A percentile compares a stretch with the other conserved stretches of the same genome.
phyloP scores from a whole-genome alignment of 1,140 invertebrate genomes.

The Drosophila pachea region DNA sequence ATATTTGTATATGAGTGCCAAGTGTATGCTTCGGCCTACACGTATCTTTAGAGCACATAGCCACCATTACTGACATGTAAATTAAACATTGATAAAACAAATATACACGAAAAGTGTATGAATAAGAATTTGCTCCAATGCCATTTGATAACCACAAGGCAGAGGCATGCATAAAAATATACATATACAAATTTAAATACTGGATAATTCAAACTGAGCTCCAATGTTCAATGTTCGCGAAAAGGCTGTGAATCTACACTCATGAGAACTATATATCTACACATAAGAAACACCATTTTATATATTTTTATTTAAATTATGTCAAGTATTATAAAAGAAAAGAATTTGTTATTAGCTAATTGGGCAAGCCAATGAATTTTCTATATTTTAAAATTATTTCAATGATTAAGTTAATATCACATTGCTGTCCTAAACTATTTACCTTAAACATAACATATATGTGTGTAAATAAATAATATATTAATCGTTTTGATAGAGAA shows the following conservation, averaged over 20 bases:
- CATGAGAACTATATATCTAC: constrained; percentile 72
- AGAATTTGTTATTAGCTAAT: constrained; percentile 42
- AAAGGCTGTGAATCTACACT: constrained; percentile 78
- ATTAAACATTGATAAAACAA: constrained; percentile 30
- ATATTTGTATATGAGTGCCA: constrained; percentile 65
- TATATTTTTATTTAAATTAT: constrained; percentile 43
- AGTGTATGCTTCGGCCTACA: constrained; percentile 23
- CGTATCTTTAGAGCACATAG: constrained; percentile 24
- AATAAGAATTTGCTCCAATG: constrained; percentile 8
- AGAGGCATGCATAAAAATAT: constrained; percentile 2
- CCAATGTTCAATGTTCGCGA: constrained; percentile 56
- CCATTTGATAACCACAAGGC: constrained; percentile 32
- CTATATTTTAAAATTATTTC: constrained; percentile 54
- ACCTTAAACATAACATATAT: constrained; percentile 30
- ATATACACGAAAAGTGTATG: constrained; percentile 5
- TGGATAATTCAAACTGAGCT: constrained; percentile 70
- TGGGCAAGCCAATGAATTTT: constrained; percentile 49
- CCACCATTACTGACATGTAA: constrained; percentile 10
- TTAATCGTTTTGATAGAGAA: constrained; percentile 33
- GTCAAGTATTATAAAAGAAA: constrained; percentile 55
- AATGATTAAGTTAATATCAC: constrained; percentile 44
- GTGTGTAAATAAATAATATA: no score
- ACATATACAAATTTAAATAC: constrained; percentile 37
- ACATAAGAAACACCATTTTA: constrained; percentile 43
- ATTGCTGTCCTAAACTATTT: constrained; percentile 64